phyloP scores from a whole-genome alignment of 2,797 vertebrate genomes.

The Xerus rutilus region DNA sequence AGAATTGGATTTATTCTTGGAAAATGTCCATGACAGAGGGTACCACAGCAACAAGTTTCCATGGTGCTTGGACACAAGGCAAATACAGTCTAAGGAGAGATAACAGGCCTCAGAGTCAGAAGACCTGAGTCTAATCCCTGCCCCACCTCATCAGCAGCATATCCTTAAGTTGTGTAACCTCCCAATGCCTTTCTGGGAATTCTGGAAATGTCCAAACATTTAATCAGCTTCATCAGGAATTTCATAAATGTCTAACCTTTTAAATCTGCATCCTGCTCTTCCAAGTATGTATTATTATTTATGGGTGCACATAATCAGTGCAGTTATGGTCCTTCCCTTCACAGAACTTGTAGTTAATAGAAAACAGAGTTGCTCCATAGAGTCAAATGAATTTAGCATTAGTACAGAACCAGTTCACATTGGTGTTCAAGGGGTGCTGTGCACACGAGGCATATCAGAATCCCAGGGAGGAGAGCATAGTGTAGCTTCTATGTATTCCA shows the following conservation, averaged over 20 bases:
- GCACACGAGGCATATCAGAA: background rate
- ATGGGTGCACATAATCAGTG: background rate
- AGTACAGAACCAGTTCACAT: background rate
- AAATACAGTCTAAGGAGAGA: slow-evolving; percentile 22
- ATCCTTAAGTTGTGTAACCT: background rate
- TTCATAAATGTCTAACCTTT: background rate
- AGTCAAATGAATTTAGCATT: background rate
- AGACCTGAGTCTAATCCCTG: background rate
- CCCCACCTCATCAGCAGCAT: background rate
- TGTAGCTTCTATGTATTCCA: too few species aligned
- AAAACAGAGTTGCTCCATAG: background rate
- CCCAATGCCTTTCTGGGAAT: background rate
- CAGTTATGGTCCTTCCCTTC: background rate
- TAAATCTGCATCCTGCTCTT: background rate
- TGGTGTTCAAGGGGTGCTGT: background rate
- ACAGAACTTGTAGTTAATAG: background rate
- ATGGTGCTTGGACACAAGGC: slow-evolving; percentile 74
- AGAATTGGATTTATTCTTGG: slow-evolving; percentile 69
- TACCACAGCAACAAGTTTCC: slow-evolving; percentile 80
- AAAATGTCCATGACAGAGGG: slow-evolving; percentile 61
- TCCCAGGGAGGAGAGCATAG: background rate
- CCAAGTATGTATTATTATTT: background rate
- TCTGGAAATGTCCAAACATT: background rate
- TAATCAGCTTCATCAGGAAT: background rate
- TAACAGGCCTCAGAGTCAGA: slow-evolving; percentile 24